These are phyloP conservation scores for Slavum lentiscoides DNA, from an alignment of 2,888 invertebrate genomes.

Conservation along the genomic window DNA sequence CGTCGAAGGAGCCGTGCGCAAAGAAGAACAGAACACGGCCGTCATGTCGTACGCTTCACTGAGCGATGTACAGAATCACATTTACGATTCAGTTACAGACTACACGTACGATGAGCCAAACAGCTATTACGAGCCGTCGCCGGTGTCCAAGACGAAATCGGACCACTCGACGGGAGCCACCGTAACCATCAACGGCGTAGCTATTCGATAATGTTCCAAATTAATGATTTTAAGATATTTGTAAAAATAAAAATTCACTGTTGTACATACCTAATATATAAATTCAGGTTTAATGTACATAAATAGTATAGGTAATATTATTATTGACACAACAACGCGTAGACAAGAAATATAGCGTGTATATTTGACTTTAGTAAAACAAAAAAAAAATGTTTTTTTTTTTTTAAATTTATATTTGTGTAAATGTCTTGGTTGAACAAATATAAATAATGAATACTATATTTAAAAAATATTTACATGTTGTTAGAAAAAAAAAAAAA, in stretches of 20 bases:
- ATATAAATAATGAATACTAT: slow-evolving; percentile 7
- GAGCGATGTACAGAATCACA: slow-evolving; percentile 68
- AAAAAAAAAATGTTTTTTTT: no score
- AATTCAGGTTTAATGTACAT: slow-evolving; percentile 36
- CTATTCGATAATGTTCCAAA: slow-evolving; percentile 69
- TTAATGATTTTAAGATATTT: slow-evolving; percentile 25
- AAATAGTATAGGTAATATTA: slow-evolving; percentile 4
- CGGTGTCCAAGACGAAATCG: slow-evolving; percentile 61
- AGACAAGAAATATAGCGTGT: no score
- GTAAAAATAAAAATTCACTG: not conserved
- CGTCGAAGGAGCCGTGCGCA: slow-evolving; percentile 81
- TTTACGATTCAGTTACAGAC: slow-evolving; percentile 70
- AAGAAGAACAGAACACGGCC: slow-evolving; percentile 83
- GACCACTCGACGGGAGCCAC: slow-evolving; percentile 62
- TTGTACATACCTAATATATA: slow-evolving; percentile 30
- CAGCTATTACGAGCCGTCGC: slow-evolving; percentile 73
- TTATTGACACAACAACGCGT: no score
- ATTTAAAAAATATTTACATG: slow-evolving; percentile 4
- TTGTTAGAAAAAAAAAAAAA: slow-evolving; percentile 9
- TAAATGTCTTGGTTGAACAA: slow-evolving; percentile 7
- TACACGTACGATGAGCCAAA: slow-evolving; percentile 66
- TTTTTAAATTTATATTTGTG: not conserved
- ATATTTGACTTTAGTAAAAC: no score
- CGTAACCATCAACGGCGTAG: slow-evolving; percentile 86
- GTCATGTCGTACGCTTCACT: slow-evolving; percentile 87